Conservation (phyloP, 2,113 vertebrate species). For the Phyllopteryx taeniolatus region DNA sequence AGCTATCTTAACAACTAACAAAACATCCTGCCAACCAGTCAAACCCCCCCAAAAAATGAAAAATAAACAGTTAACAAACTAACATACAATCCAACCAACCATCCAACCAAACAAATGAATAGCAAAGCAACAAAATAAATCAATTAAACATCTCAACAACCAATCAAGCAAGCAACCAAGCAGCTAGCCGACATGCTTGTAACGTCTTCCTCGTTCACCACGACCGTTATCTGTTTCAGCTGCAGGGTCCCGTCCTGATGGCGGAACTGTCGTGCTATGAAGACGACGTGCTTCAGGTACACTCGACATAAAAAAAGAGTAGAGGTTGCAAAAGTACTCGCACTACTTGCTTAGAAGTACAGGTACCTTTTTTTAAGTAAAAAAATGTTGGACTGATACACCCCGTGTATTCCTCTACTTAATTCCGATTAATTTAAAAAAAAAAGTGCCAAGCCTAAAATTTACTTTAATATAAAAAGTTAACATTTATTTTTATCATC, state of each 20-base stretch:
- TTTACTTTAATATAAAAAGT: too few species aligned
- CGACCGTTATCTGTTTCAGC: slow-evolving; percentile 36
- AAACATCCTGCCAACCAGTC: too few species aligned
- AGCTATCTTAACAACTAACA: too few species aligned
- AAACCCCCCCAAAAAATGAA: too few species aligned
- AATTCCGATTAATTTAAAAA: too few species aligned
- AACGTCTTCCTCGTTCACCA: background rate
- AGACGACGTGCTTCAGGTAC: slow-evolving; percentile 65
- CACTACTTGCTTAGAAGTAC: background rate
- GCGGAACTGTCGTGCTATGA: slow-evolving; percentile 67
- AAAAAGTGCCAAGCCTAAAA: too few species aligned
- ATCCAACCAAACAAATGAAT: too few species aligned
- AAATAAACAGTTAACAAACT: too few species aligned
- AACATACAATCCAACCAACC: too few species aligned
- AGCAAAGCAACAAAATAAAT: too few species aligned
- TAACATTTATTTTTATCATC: too few species aligned
- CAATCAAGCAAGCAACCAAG: background rate
- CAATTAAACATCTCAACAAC: background rate
- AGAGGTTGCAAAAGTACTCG: background rate
- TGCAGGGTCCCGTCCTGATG: slow-evolving; percentile 60
- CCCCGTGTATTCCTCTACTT: too few species aligned
- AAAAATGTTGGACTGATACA: background rate
- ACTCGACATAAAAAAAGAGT: background rate
- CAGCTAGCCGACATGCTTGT: background rate
- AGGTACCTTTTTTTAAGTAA: background rate